Conservation (phyloP, 2,113 vertebrate genomes). For the Oncorhynchus mykiss region DNA sequence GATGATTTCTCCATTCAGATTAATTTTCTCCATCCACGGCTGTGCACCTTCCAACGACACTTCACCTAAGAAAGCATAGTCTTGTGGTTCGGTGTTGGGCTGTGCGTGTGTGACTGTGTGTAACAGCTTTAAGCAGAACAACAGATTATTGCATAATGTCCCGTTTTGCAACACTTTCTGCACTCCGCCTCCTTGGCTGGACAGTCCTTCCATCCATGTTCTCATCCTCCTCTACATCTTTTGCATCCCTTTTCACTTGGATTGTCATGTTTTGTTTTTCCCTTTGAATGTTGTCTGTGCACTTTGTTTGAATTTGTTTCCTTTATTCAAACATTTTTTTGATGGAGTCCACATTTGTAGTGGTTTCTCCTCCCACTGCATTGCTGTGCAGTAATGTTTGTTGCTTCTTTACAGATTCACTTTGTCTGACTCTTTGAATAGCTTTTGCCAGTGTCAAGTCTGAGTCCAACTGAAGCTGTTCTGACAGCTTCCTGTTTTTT, state of each 20-base stretch:
- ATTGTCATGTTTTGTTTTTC: neutral
- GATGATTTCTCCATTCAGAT: too few species aligned
- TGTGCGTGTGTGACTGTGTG: too few species aligned
- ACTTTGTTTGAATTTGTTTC: neutral
- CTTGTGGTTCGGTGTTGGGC: too few species aligned
- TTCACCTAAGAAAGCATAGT: too few species aligned
- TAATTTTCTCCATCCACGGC: too few species aligned
- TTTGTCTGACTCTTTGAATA: neutral
- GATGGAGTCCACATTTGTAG: conserved; percentile 5
- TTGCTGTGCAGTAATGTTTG: conserved; percentile 19
- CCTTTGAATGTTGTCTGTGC: too few species aligned
- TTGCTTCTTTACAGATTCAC: conserved; percentile 28
- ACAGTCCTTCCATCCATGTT: conserved; percentile 31
- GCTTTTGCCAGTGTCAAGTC: conserved; percentile 10
- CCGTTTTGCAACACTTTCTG: conserved; percentile 13
- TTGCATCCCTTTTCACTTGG: conserved; percentile 10
- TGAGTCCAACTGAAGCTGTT: conserved; percentile 25
- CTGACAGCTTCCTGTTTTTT: conserved; percentile 12
- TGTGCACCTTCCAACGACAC: too few species aligned
- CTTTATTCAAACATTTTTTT: neutral
- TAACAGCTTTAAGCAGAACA: neutral
- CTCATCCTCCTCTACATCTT: conserved; percentile 1
- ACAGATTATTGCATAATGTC: conserved; percentile 16
- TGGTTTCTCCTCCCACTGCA: neutral
- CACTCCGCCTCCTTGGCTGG: conserved; percentile 25